Evolutionary conservation across 2,888 invertebrate genomes (phyloP), one percentile per base, ranked within the genome.

Genomic region (Drosophila lutescens): DNA sequence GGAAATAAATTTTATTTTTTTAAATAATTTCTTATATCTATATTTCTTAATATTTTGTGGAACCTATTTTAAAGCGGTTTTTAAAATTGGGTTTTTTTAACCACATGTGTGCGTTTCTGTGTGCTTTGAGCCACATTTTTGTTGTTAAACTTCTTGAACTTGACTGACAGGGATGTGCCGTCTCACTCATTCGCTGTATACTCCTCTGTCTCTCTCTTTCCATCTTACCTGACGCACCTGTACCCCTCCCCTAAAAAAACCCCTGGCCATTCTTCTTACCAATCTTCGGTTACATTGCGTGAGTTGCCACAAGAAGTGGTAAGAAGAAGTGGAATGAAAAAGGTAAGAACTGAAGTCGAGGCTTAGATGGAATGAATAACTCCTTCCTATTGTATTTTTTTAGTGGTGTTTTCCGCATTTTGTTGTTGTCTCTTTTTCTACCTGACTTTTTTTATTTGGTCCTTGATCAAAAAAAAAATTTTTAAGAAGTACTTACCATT

Each of bases 111-210:
- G 20, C 9, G 1, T 4, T 59, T 17, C 34, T 41, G 20, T 32
- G 38, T 62, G 38, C 23, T 46, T 38, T 53, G 17, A 54, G 54
- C 58, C 40, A 51, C 68, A 67, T 75, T 47, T 26, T 26, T 59
- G 47, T 2, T 34, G 9, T 20, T 12, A 4, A 20, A 34, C 49
- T 34, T 49, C 40, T 51, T 49, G 66, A 62, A 66, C 56, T 77
- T 84, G 84, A 86, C 66, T 63, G 86, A 84, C 84, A 84, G 81
- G 30, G 51, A 5, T 30, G 13, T 17, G 36, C 20, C 36, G 1
- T 43, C 26, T 34, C 46, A 8, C 44, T 44, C 23, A 7, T 4
- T 44, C 23, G 4, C 1, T 12, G 7, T n/a, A 6, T 15, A n/a
- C 20, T 4, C 13, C 17, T 23, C 55, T 32, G 20, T 20, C 12